A percentile compares a stretch with the other conserved stretches of the same genome.
Conservation (phyloP, 2,113 vertebrate genomes). For the Microcebus murinus region DNA sequence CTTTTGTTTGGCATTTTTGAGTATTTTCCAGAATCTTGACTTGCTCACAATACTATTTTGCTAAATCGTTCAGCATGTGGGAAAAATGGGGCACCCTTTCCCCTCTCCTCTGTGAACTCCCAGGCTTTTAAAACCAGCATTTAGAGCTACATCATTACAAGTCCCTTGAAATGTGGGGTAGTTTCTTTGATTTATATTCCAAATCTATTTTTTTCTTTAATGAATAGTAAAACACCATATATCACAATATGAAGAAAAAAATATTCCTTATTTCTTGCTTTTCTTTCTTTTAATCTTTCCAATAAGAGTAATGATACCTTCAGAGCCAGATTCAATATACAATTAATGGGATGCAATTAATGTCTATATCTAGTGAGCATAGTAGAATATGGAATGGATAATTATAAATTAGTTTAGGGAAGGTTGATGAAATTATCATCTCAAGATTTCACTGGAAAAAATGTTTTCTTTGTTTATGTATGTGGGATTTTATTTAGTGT, state of each 20-base stretch:
- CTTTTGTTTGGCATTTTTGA: neutral
- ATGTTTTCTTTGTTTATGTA: neutral
- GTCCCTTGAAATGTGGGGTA: neutral
- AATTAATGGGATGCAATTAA: neutral
- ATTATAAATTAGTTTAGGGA: neutral
- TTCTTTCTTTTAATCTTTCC: neutral
- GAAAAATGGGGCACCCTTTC: neutral
- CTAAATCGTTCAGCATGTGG: neutral
- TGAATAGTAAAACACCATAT: neutral
- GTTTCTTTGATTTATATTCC: neutral
- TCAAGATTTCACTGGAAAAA: neutral
- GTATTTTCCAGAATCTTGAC: neutral
- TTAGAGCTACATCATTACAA: neutral
- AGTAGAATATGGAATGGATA: neutral
- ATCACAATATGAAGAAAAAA: neutral
- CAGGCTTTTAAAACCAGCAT: neutral
- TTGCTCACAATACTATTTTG: neutral
- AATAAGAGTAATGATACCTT: neutral
- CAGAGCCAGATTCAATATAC: neutral
- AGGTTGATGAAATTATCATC: neutral
- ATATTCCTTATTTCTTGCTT: neutral
- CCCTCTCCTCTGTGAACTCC: no score
- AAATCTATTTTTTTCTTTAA: neutral
- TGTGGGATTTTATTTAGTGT: neutral
- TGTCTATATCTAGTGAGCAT: neutral